Percentiles rank a stretch among this genome's conserved stretches.
Conservation (phyloP, 2,888 invertebrate genomes). For the Malthinus seriepunctatus region DNA sequence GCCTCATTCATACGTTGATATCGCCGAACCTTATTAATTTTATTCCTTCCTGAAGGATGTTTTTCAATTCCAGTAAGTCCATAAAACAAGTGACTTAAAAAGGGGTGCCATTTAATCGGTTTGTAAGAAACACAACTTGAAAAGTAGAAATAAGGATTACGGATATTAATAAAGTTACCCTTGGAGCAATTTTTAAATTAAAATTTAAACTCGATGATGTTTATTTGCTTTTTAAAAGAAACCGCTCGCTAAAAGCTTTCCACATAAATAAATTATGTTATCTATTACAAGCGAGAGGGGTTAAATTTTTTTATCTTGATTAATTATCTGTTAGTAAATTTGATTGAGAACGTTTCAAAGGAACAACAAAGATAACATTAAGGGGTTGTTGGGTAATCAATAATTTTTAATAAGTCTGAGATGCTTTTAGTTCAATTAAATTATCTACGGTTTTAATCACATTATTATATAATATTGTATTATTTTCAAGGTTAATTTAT, state of each 20-base stretch:
- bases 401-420: slow-evolving; percentile 18
- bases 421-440: slow-evolving; percentile 29
- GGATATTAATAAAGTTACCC: slow-evolving; percentile 13
- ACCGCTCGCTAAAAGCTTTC: not conserved
- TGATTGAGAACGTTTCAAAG: not conserved
- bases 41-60: too few species aligned
- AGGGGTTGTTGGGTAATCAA: slow-evolving; percentile 7
- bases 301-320: too few species aligned
- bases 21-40: too few species aligned
- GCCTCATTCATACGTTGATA: too few species aligned
- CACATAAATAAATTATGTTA: not conserved
- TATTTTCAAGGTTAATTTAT: slow-evolving; percentile 13
- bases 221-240: not conserved
- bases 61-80: too few species aligned
- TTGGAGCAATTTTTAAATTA: slow-evolving; percentile 1
- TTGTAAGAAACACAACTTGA: too few species aligned
- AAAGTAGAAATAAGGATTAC: too few species aligned
- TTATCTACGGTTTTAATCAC: slow-evolving; percentile 9
- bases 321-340: not conserved
- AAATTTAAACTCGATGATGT: not conserved
- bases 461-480: slow-evolving; percentile 9
- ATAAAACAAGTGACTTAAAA: too few species aligned
- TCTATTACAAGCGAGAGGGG: too few species aligned
- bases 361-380: not conserved
- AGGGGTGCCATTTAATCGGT: too few species aligned